These are phyloP conservation scores for Lissonota sp. DNA, from an alignment of 2,888 invertebrate genomes.

Conservation along the genomic window DNA sequence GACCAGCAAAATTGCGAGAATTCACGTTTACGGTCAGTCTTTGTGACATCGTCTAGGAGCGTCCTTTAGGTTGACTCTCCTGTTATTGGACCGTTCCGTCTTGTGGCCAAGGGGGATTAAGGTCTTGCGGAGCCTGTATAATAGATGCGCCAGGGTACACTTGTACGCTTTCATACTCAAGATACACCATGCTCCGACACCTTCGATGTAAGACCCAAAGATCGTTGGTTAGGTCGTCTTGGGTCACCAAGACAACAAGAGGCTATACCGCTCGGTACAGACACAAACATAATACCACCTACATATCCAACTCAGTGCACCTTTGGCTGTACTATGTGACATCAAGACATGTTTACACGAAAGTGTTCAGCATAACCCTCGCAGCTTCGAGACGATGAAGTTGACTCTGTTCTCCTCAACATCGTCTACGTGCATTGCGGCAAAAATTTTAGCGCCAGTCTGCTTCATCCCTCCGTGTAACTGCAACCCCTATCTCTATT, in stretches of 20 bases:
- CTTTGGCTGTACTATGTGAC: background rate
- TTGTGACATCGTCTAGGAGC: background rate
- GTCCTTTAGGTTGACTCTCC: constrained; percentile 21
- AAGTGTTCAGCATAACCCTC: background rate
- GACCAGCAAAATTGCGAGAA: constrained; percentile 1
- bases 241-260: constrained; percentile 9
- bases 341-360: background rate
- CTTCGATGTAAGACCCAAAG: constrained; percentile 26
- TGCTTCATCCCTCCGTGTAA: constrained; percentile 16
- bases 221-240: constrained; percentile 40
- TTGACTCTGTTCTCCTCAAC: constrained; percentile 1
- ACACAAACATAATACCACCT: constrained; percentile 10
- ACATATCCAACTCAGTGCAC: constrained; percentile 25
- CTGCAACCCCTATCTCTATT: background rate
- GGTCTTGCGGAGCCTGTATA: constrained; percentile 25
- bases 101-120: background rate
- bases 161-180: constrained; percentile 9
- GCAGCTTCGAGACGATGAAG: constrained; percentile 2
- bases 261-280: background rate
- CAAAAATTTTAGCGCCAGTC: background rate
- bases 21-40: background rate
- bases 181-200: constrained; percentile 23
- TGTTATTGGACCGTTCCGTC: constrained; percentile 18
- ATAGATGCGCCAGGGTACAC: constrained; percentile 43
- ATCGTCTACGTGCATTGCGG: background rate